Conservation (phyloP, 2,113 vertebrate species). For the Crotophaga sulcirostris region DNA sequence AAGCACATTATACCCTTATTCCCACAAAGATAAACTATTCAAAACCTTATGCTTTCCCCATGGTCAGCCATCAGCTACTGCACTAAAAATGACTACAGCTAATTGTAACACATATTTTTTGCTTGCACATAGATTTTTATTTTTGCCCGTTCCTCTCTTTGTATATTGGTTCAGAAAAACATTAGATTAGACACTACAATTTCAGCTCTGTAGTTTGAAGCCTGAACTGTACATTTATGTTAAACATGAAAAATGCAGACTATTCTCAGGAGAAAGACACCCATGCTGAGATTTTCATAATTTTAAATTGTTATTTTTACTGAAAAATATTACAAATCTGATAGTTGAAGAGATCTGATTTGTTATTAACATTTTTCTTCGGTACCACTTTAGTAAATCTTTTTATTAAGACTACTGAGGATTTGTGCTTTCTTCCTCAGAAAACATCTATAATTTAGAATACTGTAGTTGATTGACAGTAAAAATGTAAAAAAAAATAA, state of each 20-base stretch:
- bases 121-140: not conserved
- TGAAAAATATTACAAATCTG: not conserved
- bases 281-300: not conserved
- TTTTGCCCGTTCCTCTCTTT: not conserved
- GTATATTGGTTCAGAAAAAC: not conserved
- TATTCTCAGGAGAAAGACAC: not conserved
- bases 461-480: not conserved
- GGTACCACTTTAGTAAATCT: not conserved
- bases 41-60: not conserved
- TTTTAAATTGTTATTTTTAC: not conserved
- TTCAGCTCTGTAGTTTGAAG: not conserved
- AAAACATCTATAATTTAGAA: not conserved
- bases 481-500: not conserved
- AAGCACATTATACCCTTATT: not conserved
- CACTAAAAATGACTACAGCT: not conserved
- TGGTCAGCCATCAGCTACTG: not conserved
- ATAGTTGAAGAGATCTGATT: not conserved
- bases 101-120: not conserved
- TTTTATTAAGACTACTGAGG: not conserved
- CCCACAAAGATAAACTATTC: not conserved
- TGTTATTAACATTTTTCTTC: not conserved
- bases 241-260: not conserved
- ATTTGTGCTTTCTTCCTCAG: not conserved
- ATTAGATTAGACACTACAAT: not conserved
- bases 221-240: not conserved